These are phyloP conservation scores for Diorhabda elongata DNA, from an alignment of 1,140 invertebrate species.

Conservation along the genomic window DNA sequence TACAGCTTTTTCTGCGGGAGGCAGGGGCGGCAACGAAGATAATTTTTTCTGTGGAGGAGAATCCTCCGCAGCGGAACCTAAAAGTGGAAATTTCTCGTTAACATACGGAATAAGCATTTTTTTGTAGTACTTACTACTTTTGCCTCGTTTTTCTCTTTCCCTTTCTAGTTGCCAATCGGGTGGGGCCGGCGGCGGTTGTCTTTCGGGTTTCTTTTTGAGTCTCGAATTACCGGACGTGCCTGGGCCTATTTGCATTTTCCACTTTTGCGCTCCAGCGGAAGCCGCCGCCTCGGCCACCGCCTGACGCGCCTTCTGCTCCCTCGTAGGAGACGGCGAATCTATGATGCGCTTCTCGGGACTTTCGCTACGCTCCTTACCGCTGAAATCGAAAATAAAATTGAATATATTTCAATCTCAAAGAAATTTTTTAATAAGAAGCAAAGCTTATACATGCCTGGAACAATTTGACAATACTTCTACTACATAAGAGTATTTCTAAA, in stretches of 20 bases:
- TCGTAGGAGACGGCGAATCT: conserved; percentile 45
- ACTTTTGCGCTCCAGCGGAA: conserved; percentile 38
- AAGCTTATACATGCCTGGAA: no score
- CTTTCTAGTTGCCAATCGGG: conserved; percentile 23
- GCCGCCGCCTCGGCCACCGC: conserved; percentile 46
- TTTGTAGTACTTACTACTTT: conserved; percentile 1
- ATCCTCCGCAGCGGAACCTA: conserved; percentile 21
- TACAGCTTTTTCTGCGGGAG: conserved; percentile 51
- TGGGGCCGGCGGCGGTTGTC: conserved; percentile 23
- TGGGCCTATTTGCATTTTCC: conserved; percentile 45
- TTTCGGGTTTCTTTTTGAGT: conserved; percentile 41
- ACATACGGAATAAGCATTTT: no score
- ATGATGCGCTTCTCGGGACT: conserved; percentile 37
- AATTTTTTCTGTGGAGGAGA: conserved; percentile 12
- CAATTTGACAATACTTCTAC: no score
- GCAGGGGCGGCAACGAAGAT: conserved; percentile 24
- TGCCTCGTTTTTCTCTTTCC: conserved; percentile 34
- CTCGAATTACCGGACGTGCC: conserved; percentile 33
- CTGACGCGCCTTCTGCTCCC: conserved; percentile 47
- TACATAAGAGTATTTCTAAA: no score
- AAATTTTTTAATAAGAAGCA: no score
- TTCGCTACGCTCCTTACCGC: conserved; percentile 41
- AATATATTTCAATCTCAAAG: no score
- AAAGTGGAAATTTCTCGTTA: not conserved
- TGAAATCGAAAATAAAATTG: not conserved